Conservation (phyloP, 2,888 invertebrate species). For the Phymatocera aterrima region DNA sequence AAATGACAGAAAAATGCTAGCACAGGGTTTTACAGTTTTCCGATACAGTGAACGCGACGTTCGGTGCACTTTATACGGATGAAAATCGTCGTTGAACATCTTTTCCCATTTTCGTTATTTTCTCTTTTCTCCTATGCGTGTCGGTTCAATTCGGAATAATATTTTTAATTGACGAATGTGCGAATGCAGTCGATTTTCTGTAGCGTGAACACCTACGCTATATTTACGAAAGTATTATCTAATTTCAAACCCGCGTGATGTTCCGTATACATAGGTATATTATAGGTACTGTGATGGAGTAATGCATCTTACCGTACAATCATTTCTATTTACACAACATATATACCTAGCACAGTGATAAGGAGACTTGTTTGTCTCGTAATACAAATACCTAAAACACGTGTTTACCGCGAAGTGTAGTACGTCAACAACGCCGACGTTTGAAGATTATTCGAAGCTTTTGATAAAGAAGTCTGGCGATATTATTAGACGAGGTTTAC, state of each 20-base stretch:
- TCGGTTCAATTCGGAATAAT: too few relatives aligned
- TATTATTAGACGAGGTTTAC: slow-evolving; percentile 19
- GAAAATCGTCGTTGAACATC: too few relatives aligned
- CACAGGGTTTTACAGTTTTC: too few relatives aligned
- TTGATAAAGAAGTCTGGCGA: slow-evolving; percentile 15
- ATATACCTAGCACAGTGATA: slow-evolving; percentile 26
- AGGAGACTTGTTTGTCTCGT: slow-evolving; percentile 28
- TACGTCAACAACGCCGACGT: slow-evolving; percentile 31
- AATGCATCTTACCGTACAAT: not conserved
- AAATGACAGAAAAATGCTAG: too few relatives aligned
- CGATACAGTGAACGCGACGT: too few relatives aligned
- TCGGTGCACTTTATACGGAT: too few relatives aligned
- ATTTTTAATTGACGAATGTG: too few relatives aligned
- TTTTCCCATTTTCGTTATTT: too few relatives aligned
- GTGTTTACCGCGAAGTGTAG: slow-evolving; percentile 11
- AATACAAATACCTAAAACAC: slow-evolving; percentile 1
- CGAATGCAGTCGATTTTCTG: too few relatives aligned
- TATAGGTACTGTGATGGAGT: not conserved
- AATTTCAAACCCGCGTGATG: not conserved
- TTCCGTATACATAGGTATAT: too few relatives aligned
- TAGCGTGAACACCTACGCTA: too few relatives aligned
- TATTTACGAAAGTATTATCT: not conserved
- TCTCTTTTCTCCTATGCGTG: too few relatives aligned
- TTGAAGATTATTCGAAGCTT: slow-evolving; percentile 12
- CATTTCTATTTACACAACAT: slow-evolving; percentile 34